phyloP scores from a whole-genome alignment of 1,140 invertebrate species.

The Tribolium castaneum region DNA sequence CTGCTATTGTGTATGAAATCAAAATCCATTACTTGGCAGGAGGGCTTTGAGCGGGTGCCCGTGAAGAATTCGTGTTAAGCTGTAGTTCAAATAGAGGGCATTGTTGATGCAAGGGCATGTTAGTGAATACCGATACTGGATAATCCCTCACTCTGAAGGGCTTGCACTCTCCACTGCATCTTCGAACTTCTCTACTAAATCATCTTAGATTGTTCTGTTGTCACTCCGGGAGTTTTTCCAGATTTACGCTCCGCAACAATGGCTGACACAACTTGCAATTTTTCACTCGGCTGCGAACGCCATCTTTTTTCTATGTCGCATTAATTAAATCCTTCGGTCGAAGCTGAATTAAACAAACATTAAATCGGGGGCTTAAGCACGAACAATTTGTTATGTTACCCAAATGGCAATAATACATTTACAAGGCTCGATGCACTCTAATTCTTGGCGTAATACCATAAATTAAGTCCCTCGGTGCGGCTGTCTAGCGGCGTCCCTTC shows the following conservation, averaged over 20 bases:
- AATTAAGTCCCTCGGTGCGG: constrained; percentile 53
- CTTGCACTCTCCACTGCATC: constrained; percentile 50
- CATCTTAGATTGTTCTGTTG: constrained; percentile 47
- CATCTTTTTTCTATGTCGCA: neutral
- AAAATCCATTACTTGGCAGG: constrained; percentile 60
- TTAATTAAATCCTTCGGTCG: constrained; percentile 17
- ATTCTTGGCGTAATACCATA: constrained; percentile 56
- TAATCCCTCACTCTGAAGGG: constrained; percentile 56
- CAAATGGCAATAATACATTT: constrained; percentile 60
- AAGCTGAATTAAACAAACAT: constrained; percentile 44
- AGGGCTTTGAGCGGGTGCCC: constrained; percentile 38
- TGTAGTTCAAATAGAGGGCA: constrained; percentile 56
- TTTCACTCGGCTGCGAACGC: neutral
- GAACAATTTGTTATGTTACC: constrained; percentile 55
- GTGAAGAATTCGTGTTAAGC: constrained; percentile 57
- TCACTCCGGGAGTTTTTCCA: constrained; percentile 46
- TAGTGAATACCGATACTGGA: constrained; percentile 61
- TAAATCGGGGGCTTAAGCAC: constrained; percentile 46
- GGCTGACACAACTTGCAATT: constrained; percentile 27
- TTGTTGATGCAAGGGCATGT: constrained; percentile 57
- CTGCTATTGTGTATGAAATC: constrained; percentile 61
- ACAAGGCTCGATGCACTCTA: constrained; percentile 60
- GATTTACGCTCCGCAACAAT: constrained; percentile 42
- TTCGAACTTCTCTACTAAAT: constrained; percentile 44
- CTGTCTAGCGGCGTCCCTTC: constrained; percentile 24